Base-by-base conservation (phyloP, 2,113 vertebrate species). In the Calyptommatus sinebrachiatus region DNA sequence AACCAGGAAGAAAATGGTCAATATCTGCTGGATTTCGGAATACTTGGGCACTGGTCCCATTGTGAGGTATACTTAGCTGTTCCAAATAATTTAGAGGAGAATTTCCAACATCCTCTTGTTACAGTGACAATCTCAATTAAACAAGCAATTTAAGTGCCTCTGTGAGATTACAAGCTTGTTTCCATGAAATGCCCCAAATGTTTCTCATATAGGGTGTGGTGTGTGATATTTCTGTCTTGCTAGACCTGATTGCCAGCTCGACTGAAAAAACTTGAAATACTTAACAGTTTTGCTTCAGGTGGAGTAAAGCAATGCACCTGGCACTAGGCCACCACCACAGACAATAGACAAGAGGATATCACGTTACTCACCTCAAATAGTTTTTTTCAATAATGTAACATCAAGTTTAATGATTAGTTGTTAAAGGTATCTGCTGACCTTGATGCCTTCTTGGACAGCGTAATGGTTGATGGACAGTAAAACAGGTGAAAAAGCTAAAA, bases 161-260 rank as follows among this genome's bases (percentile, higher is more conserved):
- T 53, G 79, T 77, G 66, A 66, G 66, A 65, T 67, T 84, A 79
- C 21, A 73, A 0, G 31, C 77, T 87, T 86, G 80, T 80, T 86
- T 90, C 85, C 89, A 21, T 53, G 73, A 86, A 81, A 73, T 74
- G 7, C 14, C 78, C 83, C 91, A 90, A 71, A 79, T 78, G 71
- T 82, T 89, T 84, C 87, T 90, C 82, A 76, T 84, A 84, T 74
- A 90, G 88, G 94, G 90, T 90, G 93, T 87, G 91, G 90, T 83
- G 75, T 73, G 68, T 60, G 26, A 76, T 68, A 31, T 61, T 14
- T 85, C 79, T 79, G 75, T 76, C 90, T 84, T 0, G 89, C 68
- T 76, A 82, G 89, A 94, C 94, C 94, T 86, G 94, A 89, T 83
- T 48, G 76, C 80, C 87, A 0, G 78, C 90, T 85, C 74, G 26